A percentile compares a stretch with the other conserved stretches of the same genome.
These are phyloP conservation scores for Pseudolaguvia tuberculata DNA, from an alignment of 2,113 vertebrate species.

Conservation along the genomic window DNA sequence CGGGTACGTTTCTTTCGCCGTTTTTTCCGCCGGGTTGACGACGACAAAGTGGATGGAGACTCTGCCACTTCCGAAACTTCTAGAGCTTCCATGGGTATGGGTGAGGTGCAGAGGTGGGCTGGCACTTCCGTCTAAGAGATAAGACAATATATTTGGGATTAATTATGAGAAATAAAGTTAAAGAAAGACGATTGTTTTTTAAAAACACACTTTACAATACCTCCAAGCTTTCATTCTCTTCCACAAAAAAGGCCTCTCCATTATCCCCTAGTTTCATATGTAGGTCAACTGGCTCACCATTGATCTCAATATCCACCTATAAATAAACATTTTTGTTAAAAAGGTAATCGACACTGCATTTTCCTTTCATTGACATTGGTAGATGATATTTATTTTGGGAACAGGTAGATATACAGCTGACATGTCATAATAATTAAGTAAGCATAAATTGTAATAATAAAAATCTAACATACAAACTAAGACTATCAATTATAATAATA, in stretches of 20 bases:
- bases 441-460: too few species aligned
- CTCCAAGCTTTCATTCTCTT: slow-evolving; percentile 76
- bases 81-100: slow-evolving; percentile 65
- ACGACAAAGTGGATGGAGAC: slow-evolving; percentile 23
- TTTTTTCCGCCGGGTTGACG: slow-evolving; percentile 63
- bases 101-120: slow-evolving; percentile 75
- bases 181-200: not conserved
- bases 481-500: not conserved
- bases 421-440: too few species aligned
- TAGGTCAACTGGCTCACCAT: slow-evolving; percentile 83
- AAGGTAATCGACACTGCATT: not conserved
- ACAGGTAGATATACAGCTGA: not conserved
- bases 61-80: slow-evolving; percentile 32
- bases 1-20: slow-evolving; percentile 68
- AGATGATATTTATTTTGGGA: not conserved
- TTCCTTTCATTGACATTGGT: not conserved
- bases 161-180: not conserved
- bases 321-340: not conserved
- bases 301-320: slow-evolving; percentile 94
- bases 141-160: not conserved
- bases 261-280: slow-evolving; percentile 94
- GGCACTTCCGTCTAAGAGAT: slow-evolving; percentile 67
- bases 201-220: slow-evolving; percentile 53
- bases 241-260: slow-evolving; percentile 92
- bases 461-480: not conserved